phyloP scores from a whole-genome alignment of 2,888 invertebrate species.

The Agonopterix heracliana region DNA sequence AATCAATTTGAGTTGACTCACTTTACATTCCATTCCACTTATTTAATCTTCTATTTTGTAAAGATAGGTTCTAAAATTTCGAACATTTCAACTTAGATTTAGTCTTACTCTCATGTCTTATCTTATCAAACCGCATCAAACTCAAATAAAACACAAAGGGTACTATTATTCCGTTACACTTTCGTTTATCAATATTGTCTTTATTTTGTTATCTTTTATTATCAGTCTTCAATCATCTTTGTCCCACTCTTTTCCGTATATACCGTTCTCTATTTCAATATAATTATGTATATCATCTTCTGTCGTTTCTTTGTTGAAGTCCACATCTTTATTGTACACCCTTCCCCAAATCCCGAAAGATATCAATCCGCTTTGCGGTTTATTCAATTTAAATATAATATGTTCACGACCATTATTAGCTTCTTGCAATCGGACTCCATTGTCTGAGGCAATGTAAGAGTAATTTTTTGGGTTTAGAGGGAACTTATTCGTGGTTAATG shows the following conservation, averaged over 20 bases:
- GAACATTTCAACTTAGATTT: too few relatives aligned
- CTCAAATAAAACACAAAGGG: too few relatives aligned
- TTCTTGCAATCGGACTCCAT: conserved; percentile 1
- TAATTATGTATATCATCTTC: conserved; percentile 39
- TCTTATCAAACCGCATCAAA: too few relatives aligned
- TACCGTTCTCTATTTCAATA: conserved; percentile 37
- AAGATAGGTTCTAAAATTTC: too few relatives aligned
- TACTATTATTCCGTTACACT: too few relatives aligned
- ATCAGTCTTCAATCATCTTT: too few relatives aligned
- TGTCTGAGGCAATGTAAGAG: conserved; percentile 26
- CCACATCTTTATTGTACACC: conserved; percentile 64
- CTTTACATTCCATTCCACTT: too few relatives aligned
- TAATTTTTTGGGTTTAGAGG: conserved; percentile 56
- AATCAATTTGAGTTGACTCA: too few relatives aligned
- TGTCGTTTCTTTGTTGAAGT: conserved; percentile 17
- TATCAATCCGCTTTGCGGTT: conserved; percentile 54
- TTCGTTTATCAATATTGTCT: too few relatives aligned
- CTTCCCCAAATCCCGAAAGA: conserved; percentile 68
- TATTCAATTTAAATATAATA: conserved; percentile 37
- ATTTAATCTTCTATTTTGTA: too few relatives aligned
- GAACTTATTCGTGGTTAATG: conserved; percentile 62
- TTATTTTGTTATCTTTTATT: too few relatives aligned
- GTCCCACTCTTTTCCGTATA: neutral
- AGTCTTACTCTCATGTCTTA: too few relatives aligned
- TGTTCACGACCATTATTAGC: conserved; percentile 19